Evolutionary conservation across 2,113 vertebrate genomes (phyloP), one percentile per base, ranked within the genome.

Genomic region (Peromyscus californicus): DNA sequence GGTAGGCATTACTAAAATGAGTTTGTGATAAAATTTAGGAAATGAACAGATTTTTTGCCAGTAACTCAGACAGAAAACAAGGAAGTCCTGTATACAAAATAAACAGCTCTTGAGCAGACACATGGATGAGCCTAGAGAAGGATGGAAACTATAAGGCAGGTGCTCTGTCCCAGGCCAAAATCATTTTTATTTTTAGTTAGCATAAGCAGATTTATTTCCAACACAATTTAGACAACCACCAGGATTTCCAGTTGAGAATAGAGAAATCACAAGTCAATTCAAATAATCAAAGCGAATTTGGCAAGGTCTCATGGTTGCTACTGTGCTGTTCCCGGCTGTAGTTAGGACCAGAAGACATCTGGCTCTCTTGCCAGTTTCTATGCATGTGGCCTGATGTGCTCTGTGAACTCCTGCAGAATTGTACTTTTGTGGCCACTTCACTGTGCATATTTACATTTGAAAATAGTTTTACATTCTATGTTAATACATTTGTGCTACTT

Each of bases 251-350:
- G 24, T 6, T 88, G 90, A 78, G 51, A 96, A 70, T 0, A 65
- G 6, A 85, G 15, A 90, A 96, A 86, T 91, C 89, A 63, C 36
- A 83, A 95, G 61, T 85, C 80, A 85, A 85, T 82, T 93, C 45
- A 89, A 92, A 96, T 89, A 36, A 72, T 42, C 61, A 95, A 61
- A 80, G 61, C 26, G 59, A 76, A 39, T 48, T 78, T 94, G 93
- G 88, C 96, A 95, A 69, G 88, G 72, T 51, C n/a, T 7, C 11
- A 0, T 0, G 17, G 78, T 26, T 45, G n/a, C 59, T 78, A 10
- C 19, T 17, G 0, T 33, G 48, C n/a, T 22, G 15, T 36, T 54
- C 75, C 17, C 2, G 7, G 67, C 54, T 79, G 11, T 1, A 15
- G 48, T 67, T 17, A 70, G 83, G 42, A 31, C 0, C 0, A 1